Evolutionary conservation across 2,888 invertebrate species (phyloP), one percentile per base, ranked within the genome.

Genomic region (Drosophila anceps): DNA sequence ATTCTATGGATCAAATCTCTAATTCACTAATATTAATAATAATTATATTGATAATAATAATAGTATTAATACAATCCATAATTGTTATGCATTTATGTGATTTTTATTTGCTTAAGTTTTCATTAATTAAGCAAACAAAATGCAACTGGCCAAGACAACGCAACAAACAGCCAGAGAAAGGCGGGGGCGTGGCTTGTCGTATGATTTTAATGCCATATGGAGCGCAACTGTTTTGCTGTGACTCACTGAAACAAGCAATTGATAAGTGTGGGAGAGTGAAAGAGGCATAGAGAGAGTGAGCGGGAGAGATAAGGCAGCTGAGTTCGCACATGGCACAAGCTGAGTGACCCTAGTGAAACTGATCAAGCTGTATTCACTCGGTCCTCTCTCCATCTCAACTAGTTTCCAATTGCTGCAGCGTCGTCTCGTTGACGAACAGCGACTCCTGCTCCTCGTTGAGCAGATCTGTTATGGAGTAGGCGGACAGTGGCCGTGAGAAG

Each of bases 401-500:
- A 29, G 9, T n/a, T 33, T 41, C 80, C 81, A 81, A 39, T 61
- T 76, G 24, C 41, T 66, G n/a, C 63, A 90, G 75, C 31, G 74
- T 88, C 27, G 80, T 73, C 18, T 92, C 91, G 43, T 85, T 90
- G 39, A 91, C 74, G 57, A 79, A 90, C 29, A 85, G 64, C 35
- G 87, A 48, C 58, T 91, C 91, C 65, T 83, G 84, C 73, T 91
- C 91, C 68, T 92, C 92, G 68, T 90, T 91, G 39, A 93, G 84
- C 70, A 93, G 88, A 84, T 93, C 93, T 53, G 92, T 92, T 74
- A 93, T 93, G 72, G 93, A 93, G 78, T 93, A 93, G 15, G 92
- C 92, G 20, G 93, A 93, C 15, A 93, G 69, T 0, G 92, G 91
- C 0, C 92, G 78, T 0, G 93, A 93, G 68, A 93, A 88, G 4